Evolutionary conservation across 2,113 vertebrate species (phyloP).

Genomic region (Chionis minor): DNA sequence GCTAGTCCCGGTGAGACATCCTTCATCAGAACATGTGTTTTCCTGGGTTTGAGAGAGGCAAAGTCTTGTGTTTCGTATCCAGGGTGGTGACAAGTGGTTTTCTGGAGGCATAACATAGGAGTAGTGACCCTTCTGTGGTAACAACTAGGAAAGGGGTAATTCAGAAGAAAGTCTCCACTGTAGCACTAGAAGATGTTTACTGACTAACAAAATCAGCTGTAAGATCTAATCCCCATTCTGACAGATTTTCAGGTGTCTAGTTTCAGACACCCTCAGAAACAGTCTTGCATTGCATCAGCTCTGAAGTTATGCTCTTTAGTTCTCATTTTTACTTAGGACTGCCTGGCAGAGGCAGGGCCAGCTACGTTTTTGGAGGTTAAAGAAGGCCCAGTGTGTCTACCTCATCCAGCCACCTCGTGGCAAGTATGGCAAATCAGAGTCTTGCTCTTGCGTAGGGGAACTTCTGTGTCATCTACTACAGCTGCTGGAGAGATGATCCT

Average conservation of each 20-base stretch:
- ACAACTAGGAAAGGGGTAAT: background rate
- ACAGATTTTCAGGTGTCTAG: background rate
- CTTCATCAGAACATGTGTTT: rapidly evolving
- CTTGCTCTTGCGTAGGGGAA: background rate
- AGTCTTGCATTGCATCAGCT: background rate
- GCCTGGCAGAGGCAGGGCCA: background rate
- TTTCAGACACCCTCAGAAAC: background rate
- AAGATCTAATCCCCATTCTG: background rate
- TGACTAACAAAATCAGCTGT: background rate
- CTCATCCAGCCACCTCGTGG: background rate
- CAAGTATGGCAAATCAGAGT: background rate
- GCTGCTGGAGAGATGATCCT: background rate
- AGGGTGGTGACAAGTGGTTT: rapidly evolving
- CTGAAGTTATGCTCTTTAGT: background rate
- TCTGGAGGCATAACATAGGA: background rate
- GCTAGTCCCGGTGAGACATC: background rate
- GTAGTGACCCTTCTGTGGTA: background rate
- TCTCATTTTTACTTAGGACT: background rate
- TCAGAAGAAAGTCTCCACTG: background rate
- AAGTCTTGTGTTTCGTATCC: background rate
- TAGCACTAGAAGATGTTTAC: background rate
- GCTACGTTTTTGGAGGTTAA: background rate
- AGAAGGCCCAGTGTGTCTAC: background rate
- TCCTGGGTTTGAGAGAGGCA: background rate
- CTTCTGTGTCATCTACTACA: background rate